A percentile compares a stretch with the other conserved stretches of the same genome.
phyloP scores from a whole-genome alignment of 1,140 invertebrate genomes.

The Capitella teleta region DNA sequence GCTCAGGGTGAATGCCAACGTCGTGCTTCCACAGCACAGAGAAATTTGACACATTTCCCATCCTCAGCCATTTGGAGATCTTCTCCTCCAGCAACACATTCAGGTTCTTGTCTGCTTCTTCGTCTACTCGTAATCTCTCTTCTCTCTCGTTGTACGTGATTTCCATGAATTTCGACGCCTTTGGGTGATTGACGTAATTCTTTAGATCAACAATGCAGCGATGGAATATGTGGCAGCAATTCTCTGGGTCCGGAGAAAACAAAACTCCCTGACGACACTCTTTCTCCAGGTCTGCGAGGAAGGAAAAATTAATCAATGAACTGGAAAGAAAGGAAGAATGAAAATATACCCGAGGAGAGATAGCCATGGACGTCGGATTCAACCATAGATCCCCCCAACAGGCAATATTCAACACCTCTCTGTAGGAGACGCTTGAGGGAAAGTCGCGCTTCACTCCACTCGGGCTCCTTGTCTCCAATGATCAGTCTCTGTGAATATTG shows the following conservation, averaged over 20 bases:
- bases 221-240: constrained; percentile 21
- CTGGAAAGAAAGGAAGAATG: background rate
- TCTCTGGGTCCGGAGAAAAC: constrained; percentile 15
- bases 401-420: constrained; percentile 27
- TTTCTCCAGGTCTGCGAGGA: constrained; percentile 24
- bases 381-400: constrained; percentile 8
- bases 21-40: constrained; percentile 34
- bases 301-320: background rate
- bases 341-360: background rate
- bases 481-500: background rate
- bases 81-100: too few relatives aligned
- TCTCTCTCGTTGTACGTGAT: constrained; percentile 20
- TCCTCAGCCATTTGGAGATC: too few relatives aligned
- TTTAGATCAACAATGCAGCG: constrained; percentile 31
- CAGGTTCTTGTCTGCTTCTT: constrained; percentile 2
- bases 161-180: constrained; percentile 23
- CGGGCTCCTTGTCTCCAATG: constrained; percentile 8
- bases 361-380: background rate
- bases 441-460: constrained; percentile 19
- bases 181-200: constrained; percentile 25
- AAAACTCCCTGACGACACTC: constrained; percentile 21
- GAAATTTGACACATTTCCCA: constrained; percentile 19
- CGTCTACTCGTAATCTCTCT: constrained; percentile 21
- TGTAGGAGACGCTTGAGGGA: constrained; percentile 22
- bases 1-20: constrained; percentile 27